Conservation (phyloP, 2,888 invertebrate genomes). For the Dryomyza anilis region DNA sequence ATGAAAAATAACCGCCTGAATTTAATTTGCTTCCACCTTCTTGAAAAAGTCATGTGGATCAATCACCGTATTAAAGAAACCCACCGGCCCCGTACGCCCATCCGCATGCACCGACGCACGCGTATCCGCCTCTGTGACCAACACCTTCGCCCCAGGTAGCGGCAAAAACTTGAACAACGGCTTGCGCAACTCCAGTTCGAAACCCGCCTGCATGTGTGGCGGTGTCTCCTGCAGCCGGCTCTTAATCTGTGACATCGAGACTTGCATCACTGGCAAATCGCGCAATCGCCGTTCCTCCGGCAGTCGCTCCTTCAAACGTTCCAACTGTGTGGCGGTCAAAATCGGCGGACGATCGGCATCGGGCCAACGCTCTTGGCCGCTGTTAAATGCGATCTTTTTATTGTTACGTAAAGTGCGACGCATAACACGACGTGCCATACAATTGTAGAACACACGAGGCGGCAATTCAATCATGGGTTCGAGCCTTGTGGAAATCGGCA, state of each 20-base stretch:
- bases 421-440: conserved; percentile 42
- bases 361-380: conserved; percentile 52
- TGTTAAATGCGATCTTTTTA: conserved; percentile 54
- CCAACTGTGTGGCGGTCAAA: conserved; percentile 42
- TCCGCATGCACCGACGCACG: too few species aligned
- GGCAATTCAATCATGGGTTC: conserved; percentile 27
- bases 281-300: conserved; percentile 43
- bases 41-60: too few species aligned
- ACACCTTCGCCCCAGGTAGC: conserved; percentile 47
- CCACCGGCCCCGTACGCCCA: too few species aligned
- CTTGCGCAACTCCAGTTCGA: conserved; percentile 46
- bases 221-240: conserved; percentile 43
- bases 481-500: conserved; percentile 33
- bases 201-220: conserved; percentile 40
- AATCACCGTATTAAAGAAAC: too few species aligned
- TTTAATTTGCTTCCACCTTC: too few species aligned
- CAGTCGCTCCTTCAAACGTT: conserved; percentile 38
- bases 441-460: conserved; percentile 43
- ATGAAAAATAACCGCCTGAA: too few species aligned
- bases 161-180: conserved; percentile 52
- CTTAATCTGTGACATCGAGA: conserved; percentile 31
- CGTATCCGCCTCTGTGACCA: conserved; percentile 47
- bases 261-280: conserved; percentile 41
- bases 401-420: conserved; percentile 51
- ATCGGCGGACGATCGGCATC: conserved; percentile 40